Percentiles rank a stretch among this genome's conserved stretches.
Conservation (phyloP, 2,888 invertebrate genomes). For the Drosophila borborema region DNA sequence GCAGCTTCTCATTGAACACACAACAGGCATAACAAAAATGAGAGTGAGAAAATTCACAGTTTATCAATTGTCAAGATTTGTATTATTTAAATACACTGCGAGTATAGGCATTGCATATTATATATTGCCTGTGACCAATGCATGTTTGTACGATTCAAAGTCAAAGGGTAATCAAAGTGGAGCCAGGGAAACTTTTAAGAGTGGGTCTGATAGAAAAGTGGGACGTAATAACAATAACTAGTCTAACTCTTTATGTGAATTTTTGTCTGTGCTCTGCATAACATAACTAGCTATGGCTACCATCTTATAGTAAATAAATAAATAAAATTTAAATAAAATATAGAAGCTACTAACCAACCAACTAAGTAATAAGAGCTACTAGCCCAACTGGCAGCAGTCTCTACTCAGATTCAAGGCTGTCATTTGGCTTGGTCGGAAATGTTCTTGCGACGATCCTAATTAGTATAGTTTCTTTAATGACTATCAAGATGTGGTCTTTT, state of each 20-base stretch:
- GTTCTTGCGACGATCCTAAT: no score
- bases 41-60: constrained; percentile 82
- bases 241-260: background rate
- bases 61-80: constrained; percentile 80
- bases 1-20: constrained; percentile 48
- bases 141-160: background rate
- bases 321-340: no score
- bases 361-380: no score
- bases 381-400: no score
- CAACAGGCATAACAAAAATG: constrained; percentile 58
- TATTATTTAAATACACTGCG: constrained; percentile 59
- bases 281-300: background rate
- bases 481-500: no score
- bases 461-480: no score
- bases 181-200: background rate
- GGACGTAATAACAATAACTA: background rate
- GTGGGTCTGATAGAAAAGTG: no score
- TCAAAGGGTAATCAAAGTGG: background rate
- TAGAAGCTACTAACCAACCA: no score
- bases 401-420: no score
- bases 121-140: background rate
- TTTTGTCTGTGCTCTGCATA: background rate
- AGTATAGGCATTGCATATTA: background rate
- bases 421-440: no score
- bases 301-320: no score